Conservation (phyloP, 2,113 vertebrate species). For the Hemibagrus wyckioides region DNA sequence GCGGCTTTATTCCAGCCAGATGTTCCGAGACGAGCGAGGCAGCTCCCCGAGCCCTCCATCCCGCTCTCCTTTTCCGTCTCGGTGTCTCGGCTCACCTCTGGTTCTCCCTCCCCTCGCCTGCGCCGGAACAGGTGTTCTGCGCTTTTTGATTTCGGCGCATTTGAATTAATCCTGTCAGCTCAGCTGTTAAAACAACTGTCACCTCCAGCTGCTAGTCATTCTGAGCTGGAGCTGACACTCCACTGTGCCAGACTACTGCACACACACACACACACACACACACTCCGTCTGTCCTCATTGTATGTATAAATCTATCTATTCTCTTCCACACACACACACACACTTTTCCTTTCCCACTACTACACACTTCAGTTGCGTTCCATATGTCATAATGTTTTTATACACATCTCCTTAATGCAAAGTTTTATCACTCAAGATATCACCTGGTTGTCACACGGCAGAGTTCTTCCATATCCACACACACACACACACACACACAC, state of each 20-base stretch:
- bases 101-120: conserved; percentile 74
- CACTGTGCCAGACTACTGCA: conserved; percentile 81
- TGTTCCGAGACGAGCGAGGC: conserved; percentile 78
- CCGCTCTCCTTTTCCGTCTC: conserved; percentile 2
- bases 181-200: conserved; percentile 99
- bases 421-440: conserved; percentile 2
- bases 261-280: conserved; percentile 54
- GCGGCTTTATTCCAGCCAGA: conserved; percentile 85
- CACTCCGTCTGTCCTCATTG: conserved; percentile 55
- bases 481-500: conserved; percentile 41
- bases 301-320: conserved; percentile 46
- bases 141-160: conserved; percentile 99
- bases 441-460: conserved; percentile 24
- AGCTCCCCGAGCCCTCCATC: conserved; percentile 30
- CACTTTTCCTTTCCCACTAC: conserved; percentile 7
- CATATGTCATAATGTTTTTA: conserved; percentile 17
- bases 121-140: conserved; percentile 98
- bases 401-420: conserved; percentile 8
- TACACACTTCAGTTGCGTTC: conserved; percentile 24
- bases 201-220: conserved; percentile 99
- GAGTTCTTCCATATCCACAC: not conserved
- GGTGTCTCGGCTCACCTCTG: conserved; percentile 41
- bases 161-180: conserved; percentile 99
- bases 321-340: not conserved
- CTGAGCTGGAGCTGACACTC: conserved; percentile 94